phyloP scores from a whole-genome alignment of 2,113 vertebrate species.

The human (Homo sapiens) region GRCh38 chr1:199584001-199584500 shows the following conservation, averaged over 20 bases:
- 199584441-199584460: not conserved
- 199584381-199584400: not conserved
- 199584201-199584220: not conserved
- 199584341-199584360: conserved; percentile 19
- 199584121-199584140: not conserved
- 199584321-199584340: not conserved
- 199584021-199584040: not conserved
- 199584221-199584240: not conserved
- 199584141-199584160: not conserved
- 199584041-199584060: not conserved
- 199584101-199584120: not conserved
- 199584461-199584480: not conserved
- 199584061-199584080: not conserved
- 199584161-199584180: conserved; percentile 1
- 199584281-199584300: not conserved
- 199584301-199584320: not conserved
- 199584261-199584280: conserved; percentile 5
- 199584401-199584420: not conserved
- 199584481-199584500: not conserved
- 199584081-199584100: not conserved
- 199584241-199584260: not conserved
- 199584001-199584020: not conserved
- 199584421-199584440: not conserved
- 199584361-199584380: not conserved
- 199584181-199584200: not conserved